Conservation (phyloP, 2,888 invertebrate species). For the Yponomeuta cagnagella region DNA sequence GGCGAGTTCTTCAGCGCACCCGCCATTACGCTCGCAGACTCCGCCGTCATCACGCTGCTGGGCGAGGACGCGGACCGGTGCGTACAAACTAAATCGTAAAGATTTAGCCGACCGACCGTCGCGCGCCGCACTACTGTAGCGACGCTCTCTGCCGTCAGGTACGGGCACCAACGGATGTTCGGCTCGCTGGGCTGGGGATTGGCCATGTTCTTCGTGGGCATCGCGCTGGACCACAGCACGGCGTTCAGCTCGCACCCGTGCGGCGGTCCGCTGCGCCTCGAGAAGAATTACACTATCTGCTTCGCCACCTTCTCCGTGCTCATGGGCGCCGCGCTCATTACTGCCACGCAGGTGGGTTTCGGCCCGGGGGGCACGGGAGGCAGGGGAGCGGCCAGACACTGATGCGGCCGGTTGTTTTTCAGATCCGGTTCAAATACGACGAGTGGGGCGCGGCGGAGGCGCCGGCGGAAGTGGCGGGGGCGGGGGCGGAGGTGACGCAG, state of each 20-base stretch:
- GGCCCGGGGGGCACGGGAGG: no score
- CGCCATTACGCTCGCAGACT: conserved; percentile 95
- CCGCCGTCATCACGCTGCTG: conserved; percentile 90
- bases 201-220: conserved; percentile 98
- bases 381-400: no score
- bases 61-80: conserved; percentile 90
- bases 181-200: conserved; percentile 98
- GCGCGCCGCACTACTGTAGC: background rate
- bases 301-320: conserved; percentile 98
- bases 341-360: conserved; percentile 86
- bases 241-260: conserved; percentile 96
- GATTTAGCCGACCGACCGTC: background rate
- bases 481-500: conserved; percentile 73
- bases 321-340: conserved; percentile 95
- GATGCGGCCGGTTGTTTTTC: conserved; percentile 11
- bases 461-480: conserved; percentile 79
- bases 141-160: conserved; percentile 52
- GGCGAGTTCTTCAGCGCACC: conserved; percentile 99
- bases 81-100: background rate
- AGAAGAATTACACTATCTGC: conserved; percentile 99
- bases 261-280: conserved; percentile 88
- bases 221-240: conserved; percentile 96
- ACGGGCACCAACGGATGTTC: conserved; percentile 98
- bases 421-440: conserved; percentile 81
- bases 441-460: conserved; percentile 58